Conservation (phyloP, 1,140 invertebrate species). For the Zelostemma sp. region DNA sequence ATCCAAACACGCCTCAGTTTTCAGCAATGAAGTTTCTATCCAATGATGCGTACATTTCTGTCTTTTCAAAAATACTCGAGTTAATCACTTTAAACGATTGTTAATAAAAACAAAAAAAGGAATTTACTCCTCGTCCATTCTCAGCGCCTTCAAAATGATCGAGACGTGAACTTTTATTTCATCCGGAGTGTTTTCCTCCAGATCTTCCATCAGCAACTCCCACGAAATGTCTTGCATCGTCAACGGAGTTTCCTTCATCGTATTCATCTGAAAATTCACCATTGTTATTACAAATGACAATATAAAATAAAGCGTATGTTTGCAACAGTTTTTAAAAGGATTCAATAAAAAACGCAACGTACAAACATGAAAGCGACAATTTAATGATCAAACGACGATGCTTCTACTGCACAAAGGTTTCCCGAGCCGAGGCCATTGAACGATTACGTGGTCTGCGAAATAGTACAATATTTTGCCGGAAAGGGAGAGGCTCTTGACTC, state of each 20-base stretch:
- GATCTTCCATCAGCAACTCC: slow-evolving; percentile 48
- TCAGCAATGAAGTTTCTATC: slow-evolving; percentile 58
- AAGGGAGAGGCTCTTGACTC: slow-evolving; percentile 87
- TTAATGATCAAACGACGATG: slow-evolving; percentile 55
- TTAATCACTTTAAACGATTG: slow-evolving; percentile 15
- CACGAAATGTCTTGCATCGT: slow-evolving; percentile 48
- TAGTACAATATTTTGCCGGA: slow-evolving; percentile 89
- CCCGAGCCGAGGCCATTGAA: slow-evolving; percentile 84
- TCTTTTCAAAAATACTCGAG: background rate
- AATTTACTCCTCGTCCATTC: slow-evolving; percentile 45
- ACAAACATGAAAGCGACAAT: slow-evolving; percentile 23
- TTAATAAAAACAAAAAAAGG: slow-evolving; percentile 11
- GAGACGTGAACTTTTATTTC: slow-evolving; percentile 57
- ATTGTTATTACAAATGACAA: slow-evolving; percentile 14
- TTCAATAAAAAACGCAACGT: slow-evolving; percentile 14
- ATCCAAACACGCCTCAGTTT: slow-evolving; percentile 76
- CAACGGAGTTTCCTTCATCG: slow-evolving; percentile 13
- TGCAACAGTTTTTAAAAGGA: too few relatives aligned
- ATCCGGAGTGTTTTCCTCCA: slow-evolving; percentile 39
- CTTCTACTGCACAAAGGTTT: slow-evolving; percentile 51
- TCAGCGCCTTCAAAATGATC: slow-evolving; percentile 32
- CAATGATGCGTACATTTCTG: slow-evolving; percentile 28
- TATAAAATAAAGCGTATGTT: too few relatives aligned
- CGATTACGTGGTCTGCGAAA: slow-evolving; percentile 87
- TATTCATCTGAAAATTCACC: slow-evolving; percentile 39